Evolutionary conservation across 2,113 vertebrate species (phyloP).

Genomic region (Thomomys bottae): DNA sequence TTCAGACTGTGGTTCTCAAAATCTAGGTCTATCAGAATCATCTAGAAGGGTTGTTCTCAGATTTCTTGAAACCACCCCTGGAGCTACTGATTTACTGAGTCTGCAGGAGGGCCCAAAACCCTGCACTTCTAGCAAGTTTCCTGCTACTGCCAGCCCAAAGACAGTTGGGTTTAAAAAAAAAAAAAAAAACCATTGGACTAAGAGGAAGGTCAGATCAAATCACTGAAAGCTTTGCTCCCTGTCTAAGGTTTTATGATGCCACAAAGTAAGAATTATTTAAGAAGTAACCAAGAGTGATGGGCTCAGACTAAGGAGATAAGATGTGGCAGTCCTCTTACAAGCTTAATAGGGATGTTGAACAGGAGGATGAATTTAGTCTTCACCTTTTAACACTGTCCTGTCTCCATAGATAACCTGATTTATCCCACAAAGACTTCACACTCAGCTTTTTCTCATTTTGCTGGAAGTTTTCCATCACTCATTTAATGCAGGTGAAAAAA

Average conservation of each 20-base stretch:
- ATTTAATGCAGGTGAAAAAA: not conserved
- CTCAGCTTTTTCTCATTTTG: not conserved
- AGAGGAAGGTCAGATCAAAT: not conserved
- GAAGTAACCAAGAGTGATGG: not conserved
- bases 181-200: not conserved
- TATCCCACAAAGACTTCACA: not conserved
- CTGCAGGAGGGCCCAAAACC: not conserved
- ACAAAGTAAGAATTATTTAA: conserved; percentile 4
- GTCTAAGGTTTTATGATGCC: not conserved
- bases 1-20: not conserved
- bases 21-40: not conserved
- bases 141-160: too few relatives aligned
- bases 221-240: not conserved
- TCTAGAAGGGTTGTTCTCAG: not conserved
- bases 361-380: not conserved
- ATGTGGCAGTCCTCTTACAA: not conserved
- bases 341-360: not conserved
- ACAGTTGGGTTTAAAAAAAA: too few relatives aligned
- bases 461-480: not conserved
- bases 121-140: not conserved
- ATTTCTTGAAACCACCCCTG: not conserved
- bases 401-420: not conserved
- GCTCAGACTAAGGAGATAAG: not conserved
- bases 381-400: not conserved
- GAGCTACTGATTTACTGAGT: not conserved